These are phyloP conservation scores for Bombus affinis DNA, from an alignment of 1,140 invertebrate genomes.

Conservation along the genomic window DNA sequence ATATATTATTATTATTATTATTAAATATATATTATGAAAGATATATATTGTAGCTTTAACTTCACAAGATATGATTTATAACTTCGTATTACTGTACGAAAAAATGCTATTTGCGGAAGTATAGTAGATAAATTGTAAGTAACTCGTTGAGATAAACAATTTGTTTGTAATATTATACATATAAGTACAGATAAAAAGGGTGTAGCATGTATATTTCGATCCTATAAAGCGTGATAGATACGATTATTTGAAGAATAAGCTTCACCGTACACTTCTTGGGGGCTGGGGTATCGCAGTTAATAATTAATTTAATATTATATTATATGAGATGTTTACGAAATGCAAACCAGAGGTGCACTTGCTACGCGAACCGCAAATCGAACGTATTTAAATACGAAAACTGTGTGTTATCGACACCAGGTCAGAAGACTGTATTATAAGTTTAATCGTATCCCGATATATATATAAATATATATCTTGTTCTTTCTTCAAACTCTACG, in stretches of 20 bases:
- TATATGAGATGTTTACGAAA: neutral
- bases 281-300: constrained; percentile 13
- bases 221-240: constrained; percentile 31
- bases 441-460: constrained; percentile 21
- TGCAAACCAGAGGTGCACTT: neutral
- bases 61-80: constrained; percentile 17
- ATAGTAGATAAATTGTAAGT: neutral
- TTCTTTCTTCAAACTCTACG: constrained; percentile 29
- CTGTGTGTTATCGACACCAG: constrained; percentile 36
- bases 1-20: constrained; percentile 32
- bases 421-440: constrained; percentile 56
- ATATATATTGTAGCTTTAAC: constrained; percentile 46
- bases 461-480: neutral
- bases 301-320: constrained; percentile 29
- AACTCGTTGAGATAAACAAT: constrained; percentile 18
- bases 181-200: neutral
- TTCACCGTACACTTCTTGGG: neutral
- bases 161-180: neutral
- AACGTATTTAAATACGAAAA: constrained; percentile 12
- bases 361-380: neutral
- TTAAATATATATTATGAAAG: constrained; percentile 30
- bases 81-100: constrained; percentile 1
- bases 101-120: constrained; percentile 15
- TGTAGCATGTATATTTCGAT: constrained; percentile 11
- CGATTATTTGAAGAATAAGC: constrained; percentile 5